Conservation (phyloP, 2,888 invertebrate species). For the Acronicta aceris region DNA sequence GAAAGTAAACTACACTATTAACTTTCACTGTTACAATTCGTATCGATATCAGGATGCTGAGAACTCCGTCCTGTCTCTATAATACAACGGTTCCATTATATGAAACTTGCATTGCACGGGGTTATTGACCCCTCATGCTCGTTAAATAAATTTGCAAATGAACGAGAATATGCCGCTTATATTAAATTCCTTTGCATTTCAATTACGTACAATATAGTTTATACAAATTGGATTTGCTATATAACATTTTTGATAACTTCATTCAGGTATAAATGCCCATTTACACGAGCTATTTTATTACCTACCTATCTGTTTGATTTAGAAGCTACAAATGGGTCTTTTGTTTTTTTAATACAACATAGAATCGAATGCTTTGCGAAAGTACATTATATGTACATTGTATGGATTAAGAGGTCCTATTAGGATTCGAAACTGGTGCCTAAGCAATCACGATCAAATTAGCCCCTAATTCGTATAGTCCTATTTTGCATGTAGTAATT, state of each 20-base stretch:
- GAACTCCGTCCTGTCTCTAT: background rate
- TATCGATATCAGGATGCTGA: slow-evolving; percentile 3
- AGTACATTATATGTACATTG: no score
- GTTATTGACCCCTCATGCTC: slow-evolving; percentile 17
- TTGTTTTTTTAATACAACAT: no score
- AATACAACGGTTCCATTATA: slow-evolving; percentile 27
- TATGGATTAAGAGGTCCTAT: no score
- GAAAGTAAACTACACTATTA: slow-evolving; percentile 13
- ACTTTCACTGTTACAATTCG: slow-evolving; percentile 18
- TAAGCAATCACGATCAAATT: no score
- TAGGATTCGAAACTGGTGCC: no score
- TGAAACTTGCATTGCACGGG: slow-evolving; percentile 22
- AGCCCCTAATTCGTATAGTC: no score
- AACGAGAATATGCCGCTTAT: background rate
- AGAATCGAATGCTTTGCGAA: no score
- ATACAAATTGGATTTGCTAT: background rate
- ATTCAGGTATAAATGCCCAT: background rate
- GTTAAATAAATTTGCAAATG: background rate
- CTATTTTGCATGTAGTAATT: no score
- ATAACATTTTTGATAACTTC: background rate
- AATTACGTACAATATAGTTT: background rate
- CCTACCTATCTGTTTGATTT: no score
- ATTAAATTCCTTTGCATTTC: slow-evolving; percentile 2
- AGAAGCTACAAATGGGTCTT: no score
- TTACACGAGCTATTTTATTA: no score